A percentile compares a stretch with the other conserved stretches of the same genome.
Evolutionary conservation across 2,113 vertebrate species (phyloP).

Genomic region (Castor canadensis): DNA sequence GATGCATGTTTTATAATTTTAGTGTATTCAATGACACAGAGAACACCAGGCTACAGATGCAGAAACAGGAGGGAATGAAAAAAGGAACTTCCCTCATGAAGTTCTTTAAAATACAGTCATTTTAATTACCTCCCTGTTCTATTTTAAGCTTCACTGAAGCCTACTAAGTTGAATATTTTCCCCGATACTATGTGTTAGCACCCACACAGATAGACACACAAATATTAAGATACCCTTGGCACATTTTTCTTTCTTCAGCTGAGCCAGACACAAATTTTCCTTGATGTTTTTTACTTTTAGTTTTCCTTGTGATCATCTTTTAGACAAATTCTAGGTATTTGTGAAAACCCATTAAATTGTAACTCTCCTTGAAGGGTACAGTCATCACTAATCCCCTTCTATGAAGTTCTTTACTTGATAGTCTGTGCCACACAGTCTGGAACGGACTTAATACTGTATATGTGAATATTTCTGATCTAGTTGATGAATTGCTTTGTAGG

Average conservation of each 20-base stretch:
- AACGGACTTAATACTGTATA: not conserved
- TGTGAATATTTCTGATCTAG: not conserved
- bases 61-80: not conserved
- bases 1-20: not conserved
- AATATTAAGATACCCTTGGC: not conserved
- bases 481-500: slow-evolving; percentile 56
- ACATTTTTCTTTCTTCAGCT: not conserved
- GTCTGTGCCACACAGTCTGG: not conserved
- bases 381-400: not conserved
- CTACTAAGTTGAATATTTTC: not conserved
- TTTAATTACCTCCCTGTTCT: too few species aligned
- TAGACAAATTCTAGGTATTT: not conserved
- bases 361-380: not conserved
- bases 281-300: not conserved
- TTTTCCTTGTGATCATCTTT: not conserved
- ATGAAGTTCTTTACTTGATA: not conserved
- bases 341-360: not conserved
- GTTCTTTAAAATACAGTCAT: too few species aligned
- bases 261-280: not conserved
- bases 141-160: not conserved
- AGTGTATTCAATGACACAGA: not conserved
- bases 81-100: not conserved
- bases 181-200: not conserved
- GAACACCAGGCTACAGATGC: not conserved
- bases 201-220: not conserved